A percentile compares a stretch with the other conserved stretches of the same genome.
Evolutionary conservation across 2,113 vertebrate species (phyloP).

Genomic region (Heloderma charlesbogerti): DNA sequence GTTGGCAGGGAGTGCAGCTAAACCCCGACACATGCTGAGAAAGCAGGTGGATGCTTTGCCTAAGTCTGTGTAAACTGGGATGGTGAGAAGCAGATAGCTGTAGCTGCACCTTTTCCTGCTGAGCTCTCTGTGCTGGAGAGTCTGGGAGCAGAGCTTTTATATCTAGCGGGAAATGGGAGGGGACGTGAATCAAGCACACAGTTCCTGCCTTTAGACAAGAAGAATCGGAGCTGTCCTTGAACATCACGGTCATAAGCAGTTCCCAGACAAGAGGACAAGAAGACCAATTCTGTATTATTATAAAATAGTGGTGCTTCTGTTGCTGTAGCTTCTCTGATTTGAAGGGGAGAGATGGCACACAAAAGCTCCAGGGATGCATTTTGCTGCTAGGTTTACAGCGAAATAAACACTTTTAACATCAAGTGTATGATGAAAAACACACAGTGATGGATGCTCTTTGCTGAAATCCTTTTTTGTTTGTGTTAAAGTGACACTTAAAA

Average conservation of each 20-base stretch:
- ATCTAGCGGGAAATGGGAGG: constrained; percentile 67
- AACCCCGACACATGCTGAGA: constrained; percentile 85
- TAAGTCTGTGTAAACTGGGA: not conserved
- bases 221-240: constrained; percentile 61
- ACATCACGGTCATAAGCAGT: constrained; percentile 39
- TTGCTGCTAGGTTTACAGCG: not conserved
- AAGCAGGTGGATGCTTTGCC: constrained; percentile 41
- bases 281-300: not conserved
- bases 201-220: constrained; percentile 58
- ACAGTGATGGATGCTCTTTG: not conserved
- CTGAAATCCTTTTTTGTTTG: not conserved
- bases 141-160: constrained; percentile 72
- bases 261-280: constrained; percentile 48
- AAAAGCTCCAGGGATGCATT: not conserved
- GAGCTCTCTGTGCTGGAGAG: fast-evolving
- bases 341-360: not conserved
- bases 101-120: fast-evolving
- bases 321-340: not conserved
- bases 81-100: not conserved
- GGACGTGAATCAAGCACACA: constrained; percentile 31
- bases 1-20: constrained; percentile 80
- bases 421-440: not conserved
- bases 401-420: not conserved
- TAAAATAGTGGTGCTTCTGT: not conserved
- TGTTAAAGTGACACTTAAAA: not conserved